Evolutionary conservation across 2,113 vertebrate species (phyloP), one percentile per base, ranked within the genome.

Genomic region (Ardeotis arabs): DNA sequence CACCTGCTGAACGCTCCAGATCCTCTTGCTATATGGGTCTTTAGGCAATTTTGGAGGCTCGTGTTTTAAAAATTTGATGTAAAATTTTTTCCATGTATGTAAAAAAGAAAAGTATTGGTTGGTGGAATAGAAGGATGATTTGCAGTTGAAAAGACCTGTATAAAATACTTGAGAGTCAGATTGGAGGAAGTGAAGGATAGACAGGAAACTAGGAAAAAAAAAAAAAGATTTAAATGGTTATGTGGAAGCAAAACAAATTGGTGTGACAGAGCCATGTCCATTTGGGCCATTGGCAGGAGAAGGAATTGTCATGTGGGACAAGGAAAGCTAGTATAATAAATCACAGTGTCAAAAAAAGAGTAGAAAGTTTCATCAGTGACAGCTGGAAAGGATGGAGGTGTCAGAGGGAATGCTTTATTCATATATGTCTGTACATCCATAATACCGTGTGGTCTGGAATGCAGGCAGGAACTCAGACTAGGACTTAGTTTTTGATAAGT

Each of bases 391-490:
- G 80, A 23, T 23, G 39, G 10, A 64, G 53, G 28, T 77, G 67
- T 64, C 17, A 52, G 75, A 70, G 72, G 31, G 50, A 72, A 60
- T 25, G 14, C 3, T 80, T 66, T 56, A n/a, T 86, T 84, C 0
- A 0, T 45, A 8, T 27, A 4, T 11, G 1, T 33, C 29, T 37
- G 1, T 66, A 33, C 60, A 58, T 77, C 85, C 53, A 9, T 4
- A 31, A 50, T 9, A 4, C 35, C 35, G 0, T 9, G 16, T 64
- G 41, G 22, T 69, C 41, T 55, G 17, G 56, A 81, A 44, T 17
- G 37, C 33, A 44, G 58, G 49, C 55, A 84, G 89, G 49, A 33
- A 16, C 62, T 84, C 56, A 47, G 47, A 10, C 19, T 41, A 22
- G 44, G 24, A 20, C 10, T 69, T 69, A 12, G 7, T 5, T 73